Conservation (phyloP, 1,140 invertebrate genomes). For the Neodiprion fabricii region DNA sequence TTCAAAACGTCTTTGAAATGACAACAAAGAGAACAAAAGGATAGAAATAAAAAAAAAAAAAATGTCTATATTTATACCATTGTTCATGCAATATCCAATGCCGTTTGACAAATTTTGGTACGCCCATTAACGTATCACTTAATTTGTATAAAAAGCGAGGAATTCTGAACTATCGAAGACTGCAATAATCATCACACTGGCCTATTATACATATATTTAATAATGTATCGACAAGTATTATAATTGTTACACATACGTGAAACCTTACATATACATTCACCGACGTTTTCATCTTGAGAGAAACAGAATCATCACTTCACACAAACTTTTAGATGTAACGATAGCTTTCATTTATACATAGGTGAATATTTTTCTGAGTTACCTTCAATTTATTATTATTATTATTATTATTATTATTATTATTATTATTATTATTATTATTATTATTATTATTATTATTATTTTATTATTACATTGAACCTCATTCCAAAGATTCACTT, state of each 20-base stretch:
- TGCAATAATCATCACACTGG: constrained; percentile 36
- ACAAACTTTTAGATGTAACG: background rate
- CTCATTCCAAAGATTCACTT: constrained; percentile 1
- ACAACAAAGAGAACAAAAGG: too few relatives aligned
- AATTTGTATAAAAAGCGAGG: background rate
- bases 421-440: background rate
- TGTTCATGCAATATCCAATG: background rate
- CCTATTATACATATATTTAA: constrained; percentile 25
- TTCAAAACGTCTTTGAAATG: too few relatives aligned
- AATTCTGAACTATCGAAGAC: constrained; percentile 32
- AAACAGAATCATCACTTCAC: background rate
- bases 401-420: background rate
- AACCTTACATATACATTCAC: background rate
- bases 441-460: background rate
- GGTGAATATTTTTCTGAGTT: background rate
- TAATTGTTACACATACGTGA: background rate
- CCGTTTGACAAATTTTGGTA: background rate
- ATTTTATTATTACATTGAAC: background rate
- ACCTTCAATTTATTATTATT: background rate
- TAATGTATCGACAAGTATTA: constrained; percentile 1
- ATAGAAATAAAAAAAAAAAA: background rate
- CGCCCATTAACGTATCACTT: background rate
- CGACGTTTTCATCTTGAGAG: background rate
- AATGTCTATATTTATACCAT: constrained; percentile 14
- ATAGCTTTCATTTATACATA: too few relatives aligned